Base-by-base conservation (phyloP, 2,113 vertebrate genomes). In the Dromaius novaehollandiae region DNA sequence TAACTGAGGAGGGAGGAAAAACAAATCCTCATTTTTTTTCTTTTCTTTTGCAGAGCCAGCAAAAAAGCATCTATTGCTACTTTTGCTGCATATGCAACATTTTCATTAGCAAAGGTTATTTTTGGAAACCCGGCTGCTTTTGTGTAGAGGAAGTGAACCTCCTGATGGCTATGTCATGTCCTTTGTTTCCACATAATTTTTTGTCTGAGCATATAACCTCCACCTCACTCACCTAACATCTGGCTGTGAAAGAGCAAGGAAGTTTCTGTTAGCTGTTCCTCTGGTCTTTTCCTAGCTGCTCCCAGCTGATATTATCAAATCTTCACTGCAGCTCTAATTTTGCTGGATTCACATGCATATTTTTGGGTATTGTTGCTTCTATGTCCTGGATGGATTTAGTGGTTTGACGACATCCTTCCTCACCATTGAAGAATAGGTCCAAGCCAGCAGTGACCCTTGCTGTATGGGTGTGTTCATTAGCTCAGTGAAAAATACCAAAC, bases 71-170 rank as follows among this genome's bases (percentile, higher is more conserved):
- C 61, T 32, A 19, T 74, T 51, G 61, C 66, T 75, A 2, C 84
- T 93, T 74, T 40, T 85, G 91, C 96, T 86, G 88, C 51, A 88
- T 42, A 25, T 88, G 92, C 91, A 96, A 82, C 73, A 86, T 96
- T 96, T 95, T 94, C 50, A 32, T 68, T 88, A 78, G 88, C 66
- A 68, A 66, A 68, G 61, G 51, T 61, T 9, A 40, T 63, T 91
- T 92, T 61, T 94, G 60, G 95, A 94, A 93, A 95, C 22, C 44
- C 80, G 82, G 21, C 69, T 95, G 93, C 44, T 70, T 92, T 90
- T 93, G 50, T 65, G 60, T 36, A 14, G 92, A 94, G 97, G 98
- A 98, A 98, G 96, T 95, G 87, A 97, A 88, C 56, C 90, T 97
- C 89, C 88, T 77, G 83, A 91, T 8, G 4, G 34, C 13, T 51